Evolutionary conservation across 2,113 vertebrate species (phyloP), one percentile per base, ranked within the genome.

Genomic region (Pachyramphus minor): DNA sequence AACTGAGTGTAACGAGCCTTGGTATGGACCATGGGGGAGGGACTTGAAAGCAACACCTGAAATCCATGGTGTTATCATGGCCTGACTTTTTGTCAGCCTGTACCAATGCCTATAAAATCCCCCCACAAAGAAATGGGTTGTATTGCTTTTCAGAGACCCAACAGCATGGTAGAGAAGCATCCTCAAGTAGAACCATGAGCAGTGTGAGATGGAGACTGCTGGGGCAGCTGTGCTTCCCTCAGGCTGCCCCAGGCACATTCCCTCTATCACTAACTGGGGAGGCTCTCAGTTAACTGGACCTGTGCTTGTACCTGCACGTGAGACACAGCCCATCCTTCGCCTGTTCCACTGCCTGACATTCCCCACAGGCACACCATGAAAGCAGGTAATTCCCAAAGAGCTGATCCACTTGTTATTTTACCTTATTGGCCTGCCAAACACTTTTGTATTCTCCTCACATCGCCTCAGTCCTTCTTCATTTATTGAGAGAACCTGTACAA

Each of bases 371-470:
- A 16, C 6, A 8, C n/a, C 1, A 1, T 5, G 24, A 78, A 37
- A 66, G 20, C 41, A 87, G n/a, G 22, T 17, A 21, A 79, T 45
- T 69, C 87, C 33, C 31, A 47, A 74, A 35, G 14, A 50, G 62
- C 64, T 77, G 24, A 73, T 19, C 6, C 16, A 44, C 37, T n/a
- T 4, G 6, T 6, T 35, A 17, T 14, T 93, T 89, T 97, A 99
- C 99, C 99, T 99, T 90, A 99, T 99, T 7, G 99, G 99, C 44
- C 98, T 98, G 59, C 99, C 99, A 49, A 99, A 99, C 17, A 99
- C 98, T 93, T 98, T 98, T 2, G 99, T 99, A 67, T 99, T 99
- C 90, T 99, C 99, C 47, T 99, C 98, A 86, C 99, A 99, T 7
- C 98, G 98, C 37, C 98, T 98, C 91, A 99, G 98, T 53, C 99